Evolutionary conservation across 2,888 invertebrate genomes (phyloP).

Genomic region (Strigamia transsilvanica): DNA sequence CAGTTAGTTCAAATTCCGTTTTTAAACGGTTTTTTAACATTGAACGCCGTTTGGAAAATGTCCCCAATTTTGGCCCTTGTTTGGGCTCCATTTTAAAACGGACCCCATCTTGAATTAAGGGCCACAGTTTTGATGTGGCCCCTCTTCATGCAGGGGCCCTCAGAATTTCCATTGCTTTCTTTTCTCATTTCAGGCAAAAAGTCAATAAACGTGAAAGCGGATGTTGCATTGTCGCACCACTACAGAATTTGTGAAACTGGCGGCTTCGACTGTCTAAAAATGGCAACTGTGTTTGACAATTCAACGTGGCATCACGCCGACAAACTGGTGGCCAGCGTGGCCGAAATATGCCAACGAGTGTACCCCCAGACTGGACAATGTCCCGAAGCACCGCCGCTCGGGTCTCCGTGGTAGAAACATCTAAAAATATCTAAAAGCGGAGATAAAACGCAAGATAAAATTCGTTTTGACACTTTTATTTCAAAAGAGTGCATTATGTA

Average conservation of each 20-base stretch:
- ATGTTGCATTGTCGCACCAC: conserved; percentile 59
- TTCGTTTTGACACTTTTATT: neutral
- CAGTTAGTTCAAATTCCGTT: no score
- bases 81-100: no score
- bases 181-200: conserved; percentile 55
- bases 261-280: conserved; percentile 60
- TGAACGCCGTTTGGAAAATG: no score
- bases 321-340: neutral
- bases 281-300: conserved; percentile 48
- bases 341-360: conserved; percentile 45
- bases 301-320: conserved; percentile 3
- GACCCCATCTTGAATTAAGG: no score
- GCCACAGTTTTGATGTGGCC: no score
- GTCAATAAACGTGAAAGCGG: conserved; percentile 56
- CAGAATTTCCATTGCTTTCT: no score
- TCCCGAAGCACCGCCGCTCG: conserved; percentile 57
- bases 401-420: conserved; percentile 56
- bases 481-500: neutral
- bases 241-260: conserved; percentile 61
- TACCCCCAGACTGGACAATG: conserved; percentile 55
- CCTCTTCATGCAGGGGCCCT: no score
- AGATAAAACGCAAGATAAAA: neutral
- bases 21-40: no score
- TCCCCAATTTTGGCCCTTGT: no score
- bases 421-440: conserved; percentile 53